These are phyloP conservation scores for Caretta caretta DNA, from an alignment of 2,113 vertebrate species.

Conservation along the genomic window DNA sequence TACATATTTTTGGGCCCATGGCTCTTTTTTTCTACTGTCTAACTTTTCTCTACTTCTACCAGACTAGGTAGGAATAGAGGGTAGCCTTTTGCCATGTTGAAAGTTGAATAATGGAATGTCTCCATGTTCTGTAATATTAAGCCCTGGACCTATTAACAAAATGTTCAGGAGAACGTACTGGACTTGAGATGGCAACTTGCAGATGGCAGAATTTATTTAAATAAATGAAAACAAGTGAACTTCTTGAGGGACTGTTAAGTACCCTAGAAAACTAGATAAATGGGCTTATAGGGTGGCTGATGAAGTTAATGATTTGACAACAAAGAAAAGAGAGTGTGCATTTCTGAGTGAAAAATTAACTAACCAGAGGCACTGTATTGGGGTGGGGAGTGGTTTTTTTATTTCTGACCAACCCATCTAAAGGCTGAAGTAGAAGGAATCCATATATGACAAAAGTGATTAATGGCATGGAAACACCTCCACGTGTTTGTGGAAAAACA, in stretches of 20 bases:
- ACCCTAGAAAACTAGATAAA: not conserved
- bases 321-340: not conserved
- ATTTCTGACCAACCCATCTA: not conserved
- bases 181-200: not conserved
- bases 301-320: not conserved
- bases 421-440: rapidly evolving
- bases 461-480: not conserved
- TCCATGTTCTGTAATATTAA: not conserved
- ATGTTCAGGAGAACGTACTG: not conserved
- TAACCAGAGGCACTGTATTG: not conserved
- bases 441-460: not conserved
- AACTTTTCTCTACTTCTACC: not conserved
- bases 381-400: not conserved
- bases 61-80: not conserved
- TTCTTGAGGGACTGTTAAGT: not conserved
- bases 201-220: not conserved
- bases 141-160: not conserved
- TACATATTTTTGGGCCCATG: not conserved
- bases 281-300: too few species aligned
- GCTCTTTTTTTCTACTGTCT: not conserved
- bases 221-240: not conserved
- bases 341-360: not conserved
- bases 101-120: not conserved
- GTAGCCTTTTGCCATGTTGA: not conserved
- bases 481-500: rapidly evolving